phyloP scores from a whole-genome alignment of 2,797 vertebrate species.

The Chanos chanos region DNA sequence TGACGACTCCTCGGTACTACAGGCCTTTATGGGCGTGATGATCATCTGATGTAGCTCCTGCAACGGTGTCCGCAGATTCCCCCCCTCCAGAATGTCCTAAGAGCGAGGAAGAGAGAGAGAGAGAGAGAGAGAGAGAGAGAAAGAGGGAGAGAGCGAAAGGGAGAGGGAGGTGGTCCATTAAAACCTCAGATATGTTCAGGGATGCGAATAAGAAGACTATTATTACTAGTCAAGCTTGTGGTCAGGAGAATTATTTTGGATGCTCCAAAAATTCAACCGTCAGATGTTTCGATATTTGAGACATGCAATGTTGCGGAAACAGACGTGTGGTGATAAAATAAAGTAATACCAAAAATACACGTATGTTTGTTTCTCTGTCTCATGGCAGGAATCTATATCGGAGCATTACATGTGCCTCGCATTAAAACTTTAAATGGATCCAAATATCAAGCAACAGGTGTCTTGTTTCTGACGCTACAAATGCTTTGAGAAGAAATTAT shows the following conservation, averaged over 20 bases:
- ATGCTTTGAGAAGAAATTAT: constrained; percentile 43
- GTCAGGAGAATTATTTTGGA: constrained; percentile 34
- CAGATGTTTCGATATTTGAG: constrained; percentile 45
- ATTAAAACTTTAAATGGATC: constrained; percentile 45
- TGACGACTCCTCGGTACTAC: constrained; percentile 69
- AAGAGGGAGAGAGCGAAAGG: neutral
- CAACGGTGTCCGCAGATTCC: constrained; percentile 84
- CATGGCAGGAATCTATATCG: neutral
- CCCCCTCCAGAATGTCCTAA: constrained; percentile 93
- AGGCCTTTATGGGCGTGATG: constrained; percentile 92
- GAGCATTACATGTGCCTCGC: constrained; percentile 26
- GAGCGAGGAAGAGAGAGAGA: neutral
- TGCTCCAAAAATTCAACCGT: constrained; percentile 26
- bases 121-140: neutral
- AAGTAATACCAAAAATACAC: constrained; percentile 50
- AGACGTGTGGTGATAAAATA: constrained; percentile 38
- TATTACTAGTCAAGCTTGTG: constrained; percentile 22
- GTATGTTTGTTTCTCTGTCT: constrained; percentile 32
- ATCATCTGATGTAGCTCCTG: constrained; percentile 98
- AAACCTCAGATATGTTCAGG: constrained; percentile 5
- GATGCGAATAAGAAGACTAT: constrained; percentile 7
- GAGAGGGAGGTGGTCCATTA: neutral
- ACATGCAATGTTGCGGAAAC: constrained; percentile 23
- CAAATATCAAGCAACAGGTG: constrained; percentile 57
- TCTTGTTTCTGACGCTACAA: constrained; percentile 49